Evolutionary conservation across 2,113 vertebrate genomes (phyloP), one percentile per base, ranked within the genome.

Genomic region (zebrafish (Danio rerio)): DNA sequence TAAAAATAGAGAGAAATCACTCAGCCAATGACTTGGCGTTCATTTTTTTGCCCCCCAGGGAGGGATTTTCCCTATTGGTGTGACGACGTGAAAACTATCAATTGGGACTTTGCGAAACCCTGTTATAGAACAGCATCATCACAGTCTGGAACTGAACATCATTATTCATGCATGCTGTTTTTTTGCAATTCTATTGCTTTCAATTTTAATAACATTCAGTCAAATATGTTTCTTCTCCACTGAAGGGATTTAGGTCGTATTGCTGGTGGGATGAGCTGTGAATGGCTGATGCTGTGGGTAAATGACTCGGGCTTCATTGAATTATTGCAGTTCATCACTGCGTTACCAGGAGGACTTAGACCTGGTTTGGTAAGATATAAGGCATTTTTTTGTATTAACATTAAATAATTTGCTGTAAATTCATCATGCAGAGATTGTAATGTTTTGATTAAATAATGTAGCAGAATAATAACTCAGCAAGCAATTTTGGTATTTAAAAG

Each of bases 261-360:
- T 63, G 92, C 93, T 21, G 87, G 90, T 76, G 96, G 96, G 42
- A 93, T 96, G 91, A 93, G 90, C 80, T 97, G 96, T 83, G 85
- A 94, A 16, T 90, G 89, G 86, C 81, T 97, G 73, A 94, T 88
- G 82, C 91, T 92, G 84, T 93, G 93, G 91, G 92, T 85, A 86
- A 93, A 91, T 9, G 81, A 89, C 71, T 92, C 91, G 4, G 93
- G 95, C 83, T 96, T 96, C 84, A 82, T 90, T 62, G 93, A 92
- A 78, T 84, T 95, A 83, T 88, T 96, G 72, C 87, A 89, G 72
- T 91, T 94, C 87, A 84, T 96, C 53, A 95, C 91, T 16, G 87
- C 85, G 20, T 90, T 94, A 50, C 92, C 94, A 81, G 94, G 89
- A 86, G 88, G 91, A 71, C 81, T 92, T 52, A 94, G 94, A 83